phyloP scores from a whole-genome alignment of 2,797 vertebrate species.

The Gobio occitaniae region DNA sequence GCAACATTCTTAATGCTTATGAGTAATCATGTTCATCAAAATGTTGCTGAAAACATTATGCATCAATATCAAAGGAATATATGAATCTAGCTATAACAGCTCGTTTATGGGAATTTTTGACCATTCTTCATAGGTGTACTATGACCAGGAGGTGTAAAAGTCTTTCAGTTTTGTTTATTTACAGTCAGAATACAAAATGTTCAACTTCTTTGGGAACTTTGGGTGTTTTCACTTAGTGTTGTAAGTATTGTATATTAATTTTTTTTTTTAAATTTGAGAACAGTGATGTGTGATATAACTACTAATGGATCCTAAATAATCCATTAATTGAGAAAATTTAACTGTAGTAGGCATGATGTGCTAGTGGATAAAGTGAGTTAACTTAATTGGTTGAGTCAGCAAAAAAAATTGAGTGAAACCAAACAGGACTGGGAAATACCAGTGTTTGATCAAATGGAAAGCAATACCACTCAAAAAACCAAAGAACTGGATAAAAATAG shows the following conservation, averaged over 20 bases:
- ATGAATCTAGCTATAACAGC: too few relatives aligned
- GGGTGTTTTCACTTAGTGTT: too few relatives aligned
- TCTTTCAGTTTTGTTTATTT: too few relatives aligned
- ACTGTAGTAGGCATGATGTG: too few relatives aligned
- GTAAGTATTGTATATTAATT: too few relatives aligned
- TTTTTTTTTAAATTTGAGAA: neutral
- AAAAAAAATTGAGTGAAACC: neutral
- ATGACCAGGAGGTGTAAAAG: neutral
- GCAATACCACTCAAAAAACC: neutral
- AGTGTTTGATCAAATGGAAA: neutral
- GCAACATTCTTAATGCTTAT: too few relatives aligned
- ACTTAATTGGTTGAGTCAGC: neutral
- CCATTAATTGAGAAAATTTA: neutral
- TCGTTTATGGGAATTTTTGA: too few relatives aligned
- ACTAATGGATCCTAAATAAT: neutral
- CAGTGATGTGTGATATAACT: neutral
- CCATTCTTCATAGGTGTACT: too few relatives aligned
- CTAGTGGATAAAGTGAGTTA: neutral
- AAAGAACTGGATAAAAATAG: constrained; percentile 1
- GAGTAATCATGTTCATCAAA: too few relatives aligned
- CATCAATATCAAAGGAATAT: too few relatives aligned
- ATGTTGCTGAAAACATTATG: too few relatives aligned
- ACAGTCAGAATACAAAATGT: neutral
- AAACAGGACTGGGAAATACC: neutral
- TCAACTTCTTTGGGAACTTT: too few relatives aligned